Evolutionary conservation across 2,797 vertebrate genomes (phyloP), one percentile per base, ranked within the genome.

Genomic region (Micromesistius poutassou): DNA sequence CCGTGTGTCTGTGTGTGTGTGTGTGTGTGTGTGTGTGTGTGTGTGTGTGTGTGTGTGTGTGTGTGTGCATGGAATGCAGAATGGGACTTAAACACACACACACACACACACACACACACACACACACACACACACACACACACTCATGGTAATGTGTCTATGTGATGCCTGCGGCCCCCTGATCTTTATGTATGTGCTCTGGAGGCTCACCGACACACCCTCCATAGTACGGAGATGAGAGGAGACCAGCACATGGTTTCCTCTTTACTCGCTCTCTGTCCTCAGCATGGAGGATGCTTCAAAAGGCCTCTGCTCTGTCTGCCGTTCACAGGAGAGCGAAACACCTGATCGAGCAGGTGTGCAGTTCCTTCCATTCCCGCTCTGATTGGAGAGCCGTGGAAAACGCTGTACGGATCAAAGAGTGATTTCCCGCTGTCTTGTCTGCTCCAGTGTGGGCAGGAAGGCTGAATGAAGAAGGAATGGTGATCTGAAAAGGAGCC

Each of bases 371-470:
- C 91, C 90, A 85, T 89, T 86, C 78, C 80, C 74, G 72, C 74
- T 70, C 81, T 81, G 84, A 92, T 91, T 87, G 85, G 84, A 74
- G 81, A 89, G 80, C 77, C 82, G 83, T 82, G 50, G 84, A 81
- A 83, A 88, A 89, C 83, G 84, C 55, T 22, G 74, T 86, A 85
- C 86, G 80, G 90, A 93, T 93, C 90, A 93, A 92, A 92, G 90
- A 86, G 76, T 81, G 76, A 87, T 86, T 86, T 81, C 75, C 78
- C 83, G 25, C 80, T 68, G n/a, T 68, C 62, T 68, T 77, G 80
- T 86, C 80, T 87, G 84, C 82, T 84, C 79, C 79, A 81, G 81
- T 78, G 83, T 80, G 81, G 84, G 80, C 72, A 72, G 76, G 79
- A 78, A 85, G 81, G 79, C 83, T 85, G 88, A 89, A 87, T 75